Base-by-base conservation (phyloP, 2,797 vertebrate species). In the Lagocephalus sceleratus region DNA sequence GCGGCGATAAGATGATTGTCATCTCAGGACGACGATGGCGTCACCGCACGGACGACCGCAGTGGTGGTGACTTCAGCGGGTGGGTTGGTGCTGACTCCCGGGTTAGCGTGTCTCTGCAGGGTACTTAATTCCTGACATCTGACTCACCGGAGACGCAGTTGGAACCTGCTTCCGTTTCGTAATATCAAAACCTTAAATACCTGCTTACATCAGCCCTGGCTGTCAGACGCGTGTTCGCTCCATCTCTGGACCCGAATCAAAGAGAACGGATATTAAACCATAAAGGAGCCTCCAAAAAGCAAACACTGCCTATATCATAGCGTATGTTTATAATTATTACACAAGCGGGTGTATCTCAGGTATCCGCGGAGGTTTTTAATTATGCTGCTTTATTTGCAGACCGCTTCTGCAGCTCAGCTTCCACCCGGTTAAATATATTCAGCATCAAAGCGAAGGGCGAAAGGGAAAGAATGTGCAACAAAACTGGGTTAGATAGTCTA, bases 181-280 rank as follows among this genome's bases (percentile, higher is more conserved):
- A 70, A 81, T n/a, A 53, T 79, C 79, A 82, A 63, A 44, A 53
- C 51, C 47, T 51, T 3, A 21, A 57, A 32, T 40, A 72, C 68
- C 56, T 79, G 59, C 71, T 71, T 50, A 68, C 69, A 46, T 78
- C 68, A 65, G 20, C 55, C 16, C 19, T 79, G 79, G 79, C 76
- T 64, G 45, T 8, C 0, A 39, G 10, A 2, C 9, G 56, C 39
- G 40, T n/a, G 15, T 10, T 6, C 8, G 5, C 14, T 40, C n/a
- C 39, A 5, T 3, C 39, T 40, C 38, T n/a, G 16, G 12, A 39
- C 17, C 38, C 41, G 70, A 51, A 66, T 74, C 56, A 77, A 47
- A 76, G 43, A 68, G 54, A 63, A 51, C 39, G 3, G 2, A 4
- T 35, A 11, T 14, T 4, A 35, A 14, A 35, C 32, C 32, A 35